Base-by-base conservation (phyloP, 2,113 vertebrate genomes). In the Gila orcuttii region DNA sequence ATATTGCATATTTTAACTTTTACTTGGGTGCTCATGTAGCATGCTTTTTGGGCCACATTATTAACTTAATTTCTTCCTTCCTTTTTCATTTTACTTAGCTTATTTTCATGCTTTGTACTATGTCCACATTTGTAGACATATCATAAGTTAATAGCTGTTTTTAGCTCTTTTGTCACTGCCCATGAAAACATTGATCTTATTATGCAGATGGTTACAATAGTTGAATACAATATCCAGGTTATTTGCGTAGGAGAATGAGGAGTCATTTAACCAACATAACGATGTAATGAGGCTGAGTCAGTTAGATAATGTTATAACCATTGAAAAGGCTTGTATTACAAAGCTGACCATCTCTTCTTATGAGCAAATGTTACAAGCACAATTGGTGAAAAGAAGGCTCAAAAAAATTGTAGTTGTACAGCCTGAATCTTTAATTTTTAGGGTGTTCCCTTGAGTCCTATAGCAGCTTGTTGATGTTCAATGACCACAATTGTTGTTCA, bases 161-260 rank as follows among this genome's bases (percentile, higher is more conserved):
- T 77, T 55, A 55, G 3, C 6, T 50, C 17, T 21, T 81, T 82
- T 69, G 28, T 69, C 39, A 81, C 25, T 50, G 9, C 12, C 25
- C n/a, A 66, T 81, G 28, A 68, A 82, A 82, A 23, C 62, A 52
- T 77, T 36, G 36, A 64, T 82, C 45, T 69, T 82, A 82, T 82
- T 82, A 33, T 68, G 45, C 79, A 82, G 28, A 82, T 36, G 45
- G 45, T 36, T 33, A 82, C 62, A 82, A 64, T 52, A 52, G 19
- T 36, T 69, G 13, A 62, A 64, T 80, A 31, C 3, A 68, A 82
- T 82, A n/a, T 69, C 19, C 9, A 52, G 28, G 42, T 69, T 68
- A 69, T 69, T 69, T 66, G 62, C 2, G 6, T 33, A 82, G 25
- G 45, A 31, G 52, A 68, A 82, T 66, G 42, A 66, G 8, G 60